phyloP scores from a whole-genome alignment of 2,113 vertebrate species.

The Tamias sibiricus region DNA sequence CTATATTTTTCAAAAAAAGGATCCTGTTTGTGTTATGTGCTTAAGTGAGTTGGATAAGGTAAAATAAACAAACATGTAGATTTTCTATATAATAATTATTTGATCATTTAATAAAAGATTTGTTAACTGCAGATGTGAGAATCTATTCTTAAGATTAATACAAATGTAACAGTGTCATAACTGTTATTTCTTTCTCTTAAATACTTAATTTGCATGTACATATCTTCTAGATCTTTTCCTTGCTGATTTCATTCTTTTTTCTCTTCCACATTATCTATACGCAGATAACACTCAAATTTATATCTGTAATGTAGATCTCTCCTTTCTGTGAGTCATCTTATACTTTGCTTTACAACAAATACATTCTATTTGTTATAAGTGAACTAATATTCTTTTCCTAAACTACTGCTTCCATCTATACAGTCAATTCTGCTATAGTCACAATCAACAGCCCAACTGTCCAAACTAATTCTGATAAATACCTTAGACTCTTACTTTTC shows the following conservation, averaged over 20 bases:
- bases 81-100: background rate
- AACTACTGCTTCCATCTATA: background rate
- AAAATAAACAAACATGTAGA: background rate
- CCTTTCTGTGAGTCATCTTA: background rate
- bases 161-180: background rate
- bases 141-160: background rate
- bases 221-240: background rate
- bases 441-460: background rate
- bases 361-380: background rate
- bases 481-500: background rate
- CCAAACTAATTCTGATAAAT: background rate
- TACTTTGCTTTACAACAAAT: background rate
- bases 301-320: background rate
- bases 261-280: background rate
- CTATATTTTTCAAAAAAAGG: background rate
- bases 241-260: background rate
- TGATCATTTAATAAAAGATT: conserved; percentile 9
- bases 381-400: background rate
- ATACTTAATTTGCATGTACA: background rate
- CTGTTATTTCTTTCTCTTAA: background rate
- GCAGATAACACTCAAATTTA: background rate
- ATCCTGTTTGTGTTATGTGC: background rate
- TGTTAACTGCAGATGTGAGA: background rate
- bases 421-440: background rate
- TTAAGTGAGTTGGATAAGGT: background rate